Evolutionary conservation across 1,140 invertebrate genomes (phyloP).

Genomic region (Caenorhabditis latens): DNA sequence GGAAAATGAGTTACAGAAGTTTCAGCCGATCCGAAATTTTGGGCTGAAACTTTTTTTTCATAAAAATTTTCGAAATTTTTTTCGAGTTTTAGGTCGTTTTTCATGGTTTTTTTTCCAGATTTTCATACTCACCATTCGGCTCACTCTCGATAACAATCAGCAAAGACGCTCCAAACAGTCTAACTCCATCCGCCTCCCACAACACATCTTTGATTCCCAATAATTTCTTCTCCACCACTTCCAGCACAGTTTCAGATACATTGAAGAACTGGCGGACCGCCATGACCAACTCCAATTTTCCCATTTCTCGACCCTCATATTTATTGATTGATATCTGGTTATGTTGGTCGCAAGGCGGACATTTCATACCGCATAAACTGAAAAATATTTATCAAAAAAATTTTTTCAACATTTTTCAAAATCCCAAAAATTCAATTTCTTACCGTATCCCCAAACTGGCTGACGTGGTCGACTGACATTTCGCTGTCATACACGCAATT

Average conservation of each 20-base stretch:
- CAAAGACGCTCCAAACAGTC: slow-evolving; percentile 17
- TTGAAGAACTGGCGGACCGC: slow-evolving; percentile 13
- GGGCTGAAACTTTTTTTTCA: too few relatives aligned
- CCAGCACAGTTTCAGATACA: slow-evolving; percentile 7
- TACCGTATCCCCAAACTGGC: background rate
- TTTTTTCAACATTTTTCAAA: too few relatives aligned
- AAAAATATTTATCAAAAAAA: background rate
- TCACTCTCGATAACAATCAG: slow-evolving; percentile 33
- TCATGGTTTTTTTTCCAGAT: background rate
- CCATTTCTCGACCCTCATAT: slow-evolving; percentile 20
- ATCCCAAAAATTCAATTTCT: too few relatives aligned
- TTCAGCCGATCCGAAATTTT: too few relatives aligned
- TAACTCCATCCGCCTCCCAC: background rate
- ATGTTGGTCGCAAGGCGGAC: background rate
- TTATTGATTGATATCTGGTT: slow-evolving; percentile 11
- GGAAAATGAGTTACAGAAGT: too few relatives aligned
- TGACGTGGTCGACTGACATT: slow-evolving; percentile 14
- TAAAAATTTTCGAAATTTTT: too few relatives aligned
- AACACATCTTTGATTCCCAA: slow-evolving; percentile 4
- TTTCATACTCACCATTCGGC: background rate
- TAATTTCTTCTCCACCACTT: background rate
- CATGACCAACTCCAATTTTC: background rate
- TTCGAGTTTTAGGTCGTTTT: background rate
- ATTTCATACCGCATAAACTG: slow-evolving; percentile 18
- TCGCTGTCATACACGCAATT: slow-evolving; percentile 39